Conservation (phyloP, 1,140 invertebrate species). For the Paraescarpia echinospica region DNA sequence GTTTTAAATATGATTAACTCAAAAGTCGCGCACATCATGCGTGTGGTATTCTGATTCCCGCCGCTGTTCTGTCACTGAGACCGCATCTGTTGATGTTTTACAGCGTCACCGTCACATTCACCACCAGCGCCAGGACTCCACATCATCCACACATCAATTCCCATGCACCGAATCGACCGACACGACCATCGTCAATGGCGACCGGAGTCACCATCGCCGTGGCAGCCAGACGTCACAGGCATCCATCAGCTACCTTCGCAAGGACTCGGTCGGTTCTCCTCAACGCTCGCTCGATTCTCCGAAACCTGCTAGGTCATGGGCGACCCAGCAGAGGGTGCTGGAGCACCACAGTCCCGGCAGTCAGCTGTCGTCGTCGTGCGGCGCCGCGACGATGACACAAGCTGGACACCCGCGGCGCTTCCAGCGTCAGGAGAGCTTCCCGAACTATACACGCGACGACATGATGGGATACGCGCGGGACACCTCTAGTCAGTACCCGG, state of each 20-base stretch:
- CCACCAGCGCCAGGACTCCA: not conserved
- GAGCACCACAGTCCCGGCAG: constrained; percentile 11
- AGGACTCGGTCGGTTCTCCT: constrained; percentile 37
- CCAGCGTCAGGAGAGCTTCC: constrained; percentile 27
- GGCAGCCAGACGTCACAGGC: constrained; percentile 42
- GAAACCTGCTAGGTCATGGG: not conserved
- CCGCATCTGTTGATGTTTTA: not conserved
- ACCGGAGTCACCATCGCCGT: constrained; percentile 34
- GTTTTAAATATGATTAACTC: too few species aligned
- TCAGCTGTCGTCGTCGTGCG: not conserved
- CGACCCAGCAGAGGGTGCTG: not conserved
- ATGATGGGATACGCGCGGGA: constrained; percentile 22
- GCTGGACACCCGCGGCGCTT: not conserved
- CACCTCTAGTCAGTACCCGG: constrained; percentile 26
- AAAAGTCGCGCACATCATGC: too few species aligned
- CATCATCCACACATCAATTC: not conserved
- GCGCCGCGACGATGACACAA: not conserved
- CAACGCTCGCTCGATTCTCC: constrained; percentile 19
- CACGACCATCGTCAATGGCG: constrained; percentile 47
- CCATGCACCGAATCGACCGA: not conserved
- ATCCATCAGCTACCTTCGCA: constrained; percentile 32
- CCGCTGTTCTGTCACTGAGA: not conserved
- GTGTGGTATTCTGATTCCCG: not conserved
- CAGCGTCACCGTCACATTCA: constrained; percentile 12
- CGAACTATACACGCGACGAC: constrained; percentile 20